Evolutionary conservation across 2,888 invertebrate genomes (phyloP), one percentile per base, ranked within the genome.

Genomic region (Microctonus aethiopoides): DNA sequence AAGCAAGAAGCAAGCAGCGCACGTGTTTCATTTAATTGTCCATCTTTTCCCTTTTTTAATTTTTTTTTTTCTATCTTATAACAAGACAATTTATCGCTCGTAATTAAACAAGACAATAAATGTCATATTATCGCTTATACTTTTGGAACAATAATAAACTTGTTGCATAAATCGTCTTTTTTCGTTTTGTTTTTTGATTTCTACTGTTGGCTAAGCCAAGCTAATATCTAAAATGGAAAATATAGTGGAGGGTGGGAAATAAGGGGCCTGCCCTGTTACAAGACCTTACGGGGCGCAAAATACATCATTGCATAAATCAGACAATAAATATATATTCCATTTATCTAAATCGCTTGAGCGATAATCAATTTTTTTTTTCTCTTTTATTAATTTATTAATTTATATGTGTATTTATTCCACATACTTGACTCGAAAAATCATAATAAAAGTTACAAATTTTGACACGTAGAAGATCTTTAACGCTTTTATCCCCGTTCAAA

Each of bases 231-330:
- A 26, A 26, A 62, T 5, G 13, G 29, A 39, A 46, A 46, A 62
- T 16, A 36, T 13, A 34, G 51, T 63, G 6, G 51, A 51, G 51
- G 41, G 41, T 46, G 29, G 41, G 59, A 78, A 80, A 65, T 61
- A 70, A 78, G 84, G 85, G 84, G 80, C 84, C 84, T 84, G 85
- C 85, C 84, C 83, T 83, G 76, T 81, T 79, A 79, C 79, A 78
- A 82, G 79, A 78, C 79, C 81, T 81, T 77, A 77, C 76, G 77
- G 79, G 79, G 76, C 81, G 78, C 77, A 81, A 79, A 81, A 79
- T 80, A 80, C 76, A 76, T 79, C 80, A 81, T 78, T 79, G 74
- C 80, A 80, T 79, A 83, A 83, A 80, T 74, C 80, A 83, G 81
- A 81, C 80, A 82, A 63, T 81, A 81, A 79, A 77, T 81, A 81